Base-by-base conservation (phyloP, 2,113 vertebrate species). In the Phalacrocorax carbo region DNA sequence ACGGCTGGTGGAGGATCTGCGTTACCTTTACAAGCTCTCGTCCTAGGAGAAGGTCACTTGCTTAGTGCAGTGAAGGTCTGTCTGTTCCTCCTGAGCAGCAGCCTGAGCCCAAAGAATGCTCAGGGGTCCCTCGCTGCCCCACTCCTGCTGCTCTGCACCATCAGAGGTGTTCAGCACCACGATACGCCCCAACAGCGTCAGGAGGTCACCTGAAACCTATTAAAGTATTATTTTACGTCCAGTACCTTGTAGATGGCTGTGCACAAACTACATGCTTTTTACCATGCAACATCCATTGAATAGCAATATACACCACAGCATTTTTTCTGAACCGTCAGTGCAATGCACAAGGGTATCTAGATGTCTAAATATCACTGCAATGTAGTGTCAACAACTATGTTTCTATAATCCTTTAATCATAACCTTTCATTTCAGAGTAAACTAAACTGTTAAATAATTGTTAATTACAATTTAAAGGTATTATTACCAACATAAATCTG, bases 201-300 rank as follows among this genome's bases (percentile, higher is more conserved):
- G n/a, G 40, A 40, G 17, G 9, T n/a, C n/a, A 30, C 10, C 20
- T 8, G 12, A 42, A 75, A 25, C 60, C 48, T 20, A 1, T 3
- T 4, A 0, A 20, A 11, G 27, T 27, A 3, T 32, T 34, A 14
- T 2, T 15, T 13, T 15, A 2, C 1, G 0, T 7, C 44, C 36
- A 7, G 30, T 23, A 3, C 8, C 62, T 17, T 18, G 30, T 15
- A 16, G 11, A 11, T 0, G 4, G 20, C 69, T 21, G 27, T 1
- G 48, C 38, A 9, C 5, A 3, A 20, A 23, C 29, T 5, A 11
- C 73, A 10, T 20, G 20, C 0, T 4, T 25, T 9, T 46, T 32
- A 13, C 27, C 10, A 4, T 7, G 4, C 4, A 1, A 2, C 27
- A 34, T 13, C 32, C 48, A 1, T 15, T 11, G 21, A 36, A 29